Conservation (phyloP, 92 coral and sea anemone species). For the Phymanthus crucifer region DNA sequence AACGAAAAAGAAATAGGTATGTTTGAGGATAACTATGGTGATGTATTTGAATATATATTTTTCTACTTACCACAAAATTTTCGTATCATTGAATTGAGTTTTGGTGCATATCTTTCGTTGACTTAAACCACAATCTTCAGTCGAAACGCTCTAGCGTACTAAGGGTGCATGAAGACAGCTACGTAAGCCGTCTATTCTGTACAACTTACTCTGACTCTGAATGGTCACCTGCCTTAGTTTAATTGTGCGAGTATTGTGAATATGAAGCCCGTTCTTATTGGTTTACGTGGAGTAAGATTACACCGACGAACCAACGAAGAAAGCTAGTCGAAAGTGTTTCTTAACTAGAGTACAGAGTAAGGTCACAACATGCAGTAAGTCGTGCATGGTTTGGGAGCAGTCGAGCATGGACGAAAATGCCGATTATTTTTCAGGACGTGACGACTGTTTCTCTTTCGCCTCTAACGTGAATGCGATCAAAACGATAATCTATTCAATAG, state of each 20-base stretch:
- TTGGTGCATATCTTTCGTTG: neutral
- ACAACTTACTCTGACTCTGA: neutral
- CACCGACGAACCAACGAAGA: neutral
- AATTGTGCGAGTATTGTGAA: neutral
- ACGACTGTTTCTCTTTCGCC: neutral
- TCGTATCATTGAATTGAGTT: neutral
- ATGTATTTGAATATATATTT: neutral
- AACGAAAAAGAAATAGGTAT: neutral
- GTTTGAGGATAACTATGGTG: slow-evolving; percentile 1
- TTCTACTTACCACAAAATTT: neutral
- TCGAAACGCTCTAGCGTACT: neutral
- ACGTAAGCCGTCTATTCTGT: neutral
- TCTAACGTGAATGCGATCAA: neutral
- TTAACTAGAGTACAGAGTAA: neutral
- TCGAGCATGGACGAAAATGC: neutral
- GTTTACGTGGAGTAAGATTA: neutral
- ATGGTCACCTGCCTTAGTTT: neutral
- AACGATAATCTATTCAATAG: neutral
- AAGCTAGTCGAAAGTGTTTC: too few relatives aligned
- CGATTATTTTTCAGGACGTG: neutral
- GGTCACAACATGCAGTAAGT: neutral
- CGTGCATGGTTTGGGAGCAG: neutral
- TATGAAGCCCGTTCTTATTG: neutral
- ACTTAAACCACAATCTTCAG: neutral
- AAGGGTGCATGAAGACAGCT: neutral